Evolutionary conservation across 1,140 invertebrate species (phyloP).

Genomic region (Eciton burchellii): DNA sequence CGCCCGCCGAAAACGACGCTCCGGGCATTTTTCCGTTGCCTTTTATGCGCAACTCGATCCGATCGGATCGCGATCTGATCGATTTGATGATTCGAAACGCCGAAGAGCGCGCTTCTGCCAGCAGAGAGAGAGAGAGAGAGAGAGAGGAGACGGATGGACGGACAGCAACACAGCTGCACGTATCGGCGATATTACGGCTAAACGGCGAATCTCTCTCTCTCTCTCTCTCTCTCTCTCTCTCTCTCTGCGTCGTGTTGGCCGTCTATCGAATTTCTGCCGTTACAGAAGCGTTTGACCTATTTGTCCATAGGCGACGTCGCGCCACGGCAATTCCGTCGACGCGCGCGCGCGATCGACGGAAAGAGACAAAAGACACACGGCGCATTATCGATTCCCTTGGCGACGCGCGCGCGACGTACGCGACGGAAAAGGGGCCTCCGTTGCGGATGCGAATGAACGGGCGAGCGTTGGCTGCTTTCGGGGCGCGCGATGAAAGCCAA

Average conservation of each 20-base stretch:
- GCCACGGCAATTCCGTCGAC: constrained; percentile 13
- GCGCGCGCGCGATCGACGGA: constrained; percentile 22
- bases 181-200: constrained; percentile 11
- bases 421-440: not conserved
- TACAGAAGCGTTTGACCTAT: constrained; percentile 45
- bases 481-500: constrained; percentile 46
- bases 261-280: constrained; percentile 30
- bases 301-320: constrained; percentile 20
- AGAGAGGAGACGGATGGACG: too few relatives aligned
- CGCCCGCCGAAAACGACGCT: not conserved
- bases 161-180: not conserved
- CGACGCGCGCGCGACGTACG: constrained; percentile 26
- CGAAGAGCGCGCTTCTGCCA: not conserved
- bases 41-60: not conserved
- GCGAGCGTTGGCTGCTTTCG: constrained; percentile 24
- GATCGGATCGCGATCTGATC: constrained; percentile 24
- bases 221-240: too few relatives aligned
- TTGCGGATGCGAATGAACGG: not conserved
- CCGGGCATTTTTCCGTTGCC: not conserved
- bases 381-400: constrained; percentile 56
- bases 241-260: constrained; percentile 1
- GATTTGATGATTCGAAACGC: constrained; percentile 20
- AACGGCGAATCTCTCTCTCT: constrained; percentile 4
- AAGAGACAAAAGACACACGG: constrained; percentile 50
- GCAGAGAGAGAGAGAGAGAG: too few relatives aligned